phyloP scores from a whole-genome alignment of 2,797 vertebrate genomes.

The Characodon lateralis region DNA sequence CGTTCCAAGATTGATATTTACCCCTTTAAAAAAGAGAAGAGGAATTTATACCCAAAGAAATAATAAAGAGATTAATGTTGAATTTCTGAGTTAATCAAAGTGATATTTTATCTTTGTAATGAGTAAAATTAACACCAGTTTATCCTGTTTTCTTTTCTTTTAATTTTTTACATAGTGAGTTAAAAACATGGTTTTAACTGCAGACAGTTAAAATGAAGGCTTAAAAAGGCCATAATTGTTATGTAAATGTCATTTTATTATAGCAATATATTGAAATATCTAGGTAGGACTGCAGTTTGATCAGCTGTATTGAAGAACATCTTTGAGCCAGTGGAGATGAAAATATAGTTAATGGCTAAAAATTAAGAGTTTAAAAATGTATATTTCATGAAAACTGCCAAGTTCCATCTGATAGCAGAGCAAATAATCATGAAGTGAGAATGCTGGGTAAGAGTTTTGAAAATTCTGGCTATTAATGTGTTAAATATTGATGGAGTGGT shows the following conservation, averaged over 20 bases:
- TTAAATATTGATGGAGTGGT: background rate
- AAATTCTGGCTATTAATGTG: background rate
- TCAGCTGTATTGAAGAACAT: background rate
- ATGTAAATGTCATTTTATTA: background rate
- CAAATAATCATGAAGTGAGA: conserved; percentile 8
- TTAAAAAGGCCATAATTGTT: background rate
- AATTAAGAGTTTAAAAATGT: background rate
- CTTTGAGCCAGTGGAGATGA: background rate
- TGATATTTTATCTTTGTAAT: too few species aligned
- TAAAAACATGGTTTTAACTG: background rate
- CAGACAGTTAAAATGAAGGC: background rate
- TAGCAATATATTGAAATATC: background rate
- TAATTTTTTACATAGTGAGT: background rate
- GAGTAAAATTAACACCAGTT: too few species aligned
- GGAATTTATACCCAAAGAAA: too few species aligned
- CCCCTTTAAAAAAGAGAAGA: too few species aligned
- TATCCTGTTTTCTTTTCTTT: background rate
- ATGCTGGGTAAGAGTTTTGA: conserved; percentile 1
- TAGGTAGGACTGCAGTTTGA: background rate
- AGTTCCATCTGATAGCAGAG: background rate
- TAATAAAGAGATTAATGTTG: too few species aligned
- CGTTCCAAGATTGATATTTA: background rate
- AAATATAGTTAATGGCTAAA: background rate
- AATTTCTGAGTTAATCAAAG: too few species aligned
- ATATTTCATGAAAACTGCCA: conserved; percentile 3